Evolutionary conservation across 1,140 invertebrate genomes (phyloP), one percentile per base, ranked within the genome.

Genomic region (Drosophila hydei): DNA sequence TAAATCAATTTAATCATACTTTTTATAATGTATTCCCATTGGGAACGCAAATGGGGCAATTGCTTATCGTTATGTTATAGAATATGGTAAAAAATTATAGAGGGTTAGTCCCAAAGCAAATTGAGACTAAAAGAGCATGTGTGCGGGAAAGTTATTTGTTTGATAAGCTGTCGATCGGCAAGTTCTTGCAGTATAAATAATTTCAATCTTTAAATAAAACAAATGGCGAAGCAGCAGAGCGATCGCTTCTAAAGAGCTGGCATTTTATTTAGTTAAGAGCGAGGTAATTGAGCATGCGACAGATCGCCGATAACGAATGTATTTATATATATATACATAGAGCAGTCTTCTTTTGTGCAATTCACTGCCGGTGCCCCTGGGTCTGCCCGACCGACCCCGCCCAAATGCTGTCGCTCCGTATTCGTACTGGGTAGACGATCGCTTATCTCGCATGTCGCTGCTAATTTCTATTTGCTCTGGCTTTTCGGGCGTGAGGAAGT

Each of bases 361-460:
- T 45, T 43, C 23, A 12, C 48, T 14, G 36, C 45, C 47, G 51
- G 48, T 14, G 36, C 45, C 47, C 56, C 42, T 65, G 21, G 45
- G 23, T 8, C n/a, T 30, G 23, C 42, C 27, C 19, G 23, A 12
- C n/a, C 36, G 23, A 47, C 27, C 19, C 30, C 52, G 30, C 56
- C 19, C 25, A 18, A 60, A 70, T 48, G 68, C 63, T 84, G 73
- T 85, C 73, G 12, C 59, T 54, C 23, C 62, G 61, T 63, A 38
- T 77, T 76, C 48, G 59, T 64, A 72, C 75, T 64, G 12, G 64
- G 74, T 62, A 71, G 64, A 60, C 54, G 73, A 80, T 87, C 50
- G 54, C 80, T 80, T 85, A 85, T 85, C 81, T 85, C 75, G 74
- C 77, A 87, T 87, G 81, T 87, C 71, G 70, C 50, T 25, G 42